Percentiles rank a stretch among this genome's conserved stretches.
Evolutionary conservation across 2,113 vertebrate genomes (phyloP).

Genomic region (Setophaga coronata): DNA sequence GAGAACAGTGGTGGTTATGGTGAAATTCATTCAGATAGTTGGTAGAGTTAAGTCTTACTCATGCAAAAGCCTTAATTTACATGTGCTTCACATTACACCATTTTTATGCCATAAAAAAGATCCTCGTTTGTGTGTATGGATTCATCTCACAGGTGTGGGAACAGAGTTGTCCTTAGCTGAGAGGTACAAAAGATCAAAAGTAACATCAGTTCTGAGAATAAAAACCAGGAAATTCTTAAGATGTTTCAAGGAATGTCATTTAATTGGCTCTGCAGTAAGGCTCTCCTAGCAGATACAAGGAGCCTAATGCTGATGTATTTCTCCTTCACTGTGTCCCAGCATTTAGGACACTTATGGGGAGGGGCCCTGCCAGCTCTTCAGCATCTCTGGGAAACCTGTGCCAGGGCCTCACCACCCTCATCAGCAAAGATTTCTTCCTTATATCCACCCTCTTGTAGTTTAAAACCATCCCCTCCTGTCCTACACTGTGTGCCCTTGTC

Average conservation of each 20-base stretch:
- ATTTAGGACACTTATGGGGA: not conserved
- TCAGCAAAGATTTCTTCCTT: not conserved
- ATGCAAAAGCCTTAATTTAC: not conserved
- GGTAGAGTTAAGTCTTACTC: not conserved
- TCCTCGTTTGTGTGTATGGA: not conserved
- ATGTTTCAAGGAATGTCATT: not conserved
- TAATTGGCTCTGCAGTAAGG: not conserved
- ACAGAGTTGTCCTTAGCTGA: not conserved
- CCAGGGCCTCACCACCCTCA: not conserved
- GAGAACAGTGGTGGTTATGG: not conserved
- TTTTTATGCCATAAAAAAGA: not conserved
- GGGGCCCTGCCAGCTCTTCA: not conserved
- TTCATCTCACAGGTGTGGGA: not conserved
- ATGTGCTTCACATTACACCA: not conserved
- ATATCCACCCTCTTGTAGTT: not conserved
- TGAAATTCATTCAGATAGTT: not conserved
- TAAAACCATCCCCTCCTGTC: not conserved
- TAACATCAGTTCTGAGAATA: not conserved
- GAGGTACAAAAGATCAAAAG: not conserved
- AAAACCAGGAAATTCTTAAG: not conserved
- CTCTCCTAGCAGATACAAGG: not conserved
- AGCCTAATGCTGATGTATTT: not conserved
- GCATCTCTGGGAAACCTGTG: not conserved
- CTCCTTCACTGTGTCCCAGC: not conserved
- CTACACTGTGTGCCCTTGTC: rapidly evolving